A percentile compares a stretch with the other conserved stretches of the same genome.
phyloP scores from a whole-genome alignment of 2,113 vertebrate species.

The Dicrurus megarhynchus region DNA sequence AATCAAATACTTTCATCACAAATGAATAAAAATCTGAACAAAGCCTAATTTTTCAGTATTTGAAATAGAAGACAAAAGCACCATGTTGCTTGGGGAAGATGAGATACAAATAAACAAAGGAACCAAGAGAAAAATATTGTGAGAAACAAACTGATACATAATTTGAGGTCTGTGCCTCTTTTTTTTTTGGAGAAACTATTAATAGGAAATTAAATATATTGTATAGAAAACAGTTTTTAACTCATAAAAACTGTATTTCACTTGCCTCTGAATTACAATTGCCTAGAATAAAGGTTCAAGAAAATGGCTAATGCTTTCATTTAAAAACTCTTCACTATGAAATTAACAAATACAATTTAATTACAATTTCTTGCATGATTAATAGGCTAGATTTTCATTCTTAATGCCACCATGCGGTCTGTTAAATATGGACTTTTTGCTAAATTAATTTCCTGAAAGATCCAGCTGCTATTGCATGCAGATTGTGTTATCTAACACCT shows the following conservation, averaged over 20 bases:
- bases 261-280: background rate
- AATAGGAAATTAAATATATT: background rate
- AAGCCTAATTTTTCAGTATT: background rate
- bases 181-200: background rate
- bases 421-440: constrained; percentile 64
- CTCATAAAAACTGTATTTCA: background rate
- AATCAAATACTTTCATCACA: background rate
- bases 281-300: background rate
- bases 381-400: constrained; percentile 67
- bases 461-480: constrained; percentile 61
- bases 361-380: constrained; percentile 69
- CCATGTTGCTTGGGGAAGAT: background rate
- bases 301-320: constrained; percentile 58
- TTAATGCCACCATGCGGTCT: constrained; percentile 61
- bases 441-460: constrained; percentile 74
- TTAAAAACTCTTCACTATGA: constrained; percentile 40
- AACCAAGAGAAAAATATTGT: background rate
- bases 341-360: constrained; percentile 67
- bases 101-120: background rate
- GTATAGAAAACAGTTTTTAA: background rate
- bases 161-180: background rate
- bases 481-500: constrained; percentile 63
- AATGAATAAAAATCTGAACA: background rate
- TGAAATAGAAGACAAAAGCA: background rate
- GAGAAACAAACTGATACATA: background rate